Base-by-base conservation (phyloP, 2,888 invertebrate species). In the Nymphalis c-album region DNA sequence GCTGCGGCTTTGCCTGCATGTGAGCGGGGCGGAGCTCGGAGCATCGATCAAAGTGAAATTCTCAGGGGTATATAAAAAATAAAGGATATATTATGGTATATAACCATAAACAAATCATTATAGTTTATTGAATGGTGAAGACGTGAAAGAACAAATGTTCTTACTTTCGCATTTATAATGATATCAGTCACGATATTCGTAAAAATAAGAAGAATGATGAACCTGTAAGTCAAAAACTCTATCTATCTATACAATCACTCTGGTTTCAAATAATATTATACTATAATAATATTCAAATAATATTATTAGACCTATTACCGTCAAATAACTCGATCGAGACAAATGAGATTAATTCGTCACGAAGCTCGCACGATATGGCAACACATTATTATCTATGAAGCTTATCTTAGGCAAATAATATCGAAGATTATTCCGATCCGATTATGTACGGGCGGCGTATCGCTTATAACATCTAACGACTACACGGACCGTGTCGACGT, bases 351-450 rank as follows among this genome's bases (percentile, higher is more conserved):
- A 71, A 64, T 60, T 60, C 62, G 60, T 65, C 66, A 50, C 66
- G 63, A 64, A 35, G 55, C 63, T 45, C 48, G 20, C 10, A 20
- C 31, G 31, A 60, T 60, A 26, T 53, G 45, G 63, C 7, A 45
- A 40, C 63, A 45, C 60, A 46, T 20, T 68, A 70, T 65, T 57
- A 57, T 40, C 31, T 35, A 31, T 5, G 53, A 26, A 26, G 57
- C 35, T 57, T 73, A 74, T 77, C 77, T 77, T 76, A 75, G 69
- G 75, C 77, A 77, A 77, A 77, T 77, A 77, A 74, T 77, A 75
- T 74, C 71, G 68, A 70, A 71, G 70, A 75, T 75, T 77, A 75
- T 73, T 70, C 71, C 63, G 71, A 73, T 72, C 75, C 73, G 76
- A 77, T 76, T 76, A 77, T 51, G 67, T 73, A 51, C 63, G 64